Evolutionary conservation across 2,113 vertebrate species (phyloP).

Genomic region (Alectura lathami): DNA sequence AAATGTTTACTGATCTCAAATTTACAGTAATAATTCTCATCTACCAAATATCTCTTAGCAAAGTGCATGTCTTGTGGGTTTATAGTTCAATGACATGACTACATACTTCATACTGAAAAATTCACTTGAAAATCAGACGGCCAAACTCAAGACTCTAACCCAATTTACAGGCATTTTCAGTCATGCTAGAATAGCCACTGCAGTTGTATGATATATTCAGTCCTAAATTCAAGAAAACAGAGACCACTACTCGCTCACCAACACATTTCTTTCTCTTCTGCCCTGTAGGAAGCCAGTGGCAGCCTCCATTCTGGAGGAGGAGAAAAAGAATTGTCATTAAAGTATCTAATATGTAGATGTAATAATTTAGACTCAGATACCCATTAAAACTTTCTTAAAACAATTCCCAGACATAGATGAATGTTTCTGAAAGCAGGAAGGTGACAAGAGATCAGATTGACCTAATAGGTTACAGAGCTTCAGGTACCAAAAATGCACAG

Average conservation of each 20-base stretch:
- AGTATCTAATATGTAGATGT: fast-evolving
- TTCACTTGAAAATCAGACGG: slow-evolving; percentile 2
- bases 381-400: neutral
- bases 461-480: neutral
- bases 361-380: neutral
- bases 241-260: neutral
- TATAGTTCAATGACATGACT: neutral
- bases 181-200: neutral
- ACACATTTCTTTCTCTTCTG: neutral
- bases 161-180: neutral
- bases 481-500: neutral
- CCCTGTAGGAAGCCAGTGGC: neutral
- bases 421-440: neutral
- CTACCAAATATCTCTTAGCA: neutral
- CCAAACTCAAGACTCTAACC: neutral
- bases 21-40: neutral
- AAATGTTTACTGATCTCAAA: neutral
- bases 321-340: too few species aligned
- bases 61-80: neutral
- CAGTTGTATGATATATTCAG: neutral
- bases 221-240: neutral
- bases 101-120: slow-evolving; percentile 25
- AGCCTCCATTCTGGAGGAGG: too few species aligned
- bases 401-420: fast-evolving
- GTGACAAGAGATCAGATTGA: neutral